Evolutionary conservation across 2,797 vertebrate genomes (phyloP).

Genomic region (Malacoraja senta): DNA sequence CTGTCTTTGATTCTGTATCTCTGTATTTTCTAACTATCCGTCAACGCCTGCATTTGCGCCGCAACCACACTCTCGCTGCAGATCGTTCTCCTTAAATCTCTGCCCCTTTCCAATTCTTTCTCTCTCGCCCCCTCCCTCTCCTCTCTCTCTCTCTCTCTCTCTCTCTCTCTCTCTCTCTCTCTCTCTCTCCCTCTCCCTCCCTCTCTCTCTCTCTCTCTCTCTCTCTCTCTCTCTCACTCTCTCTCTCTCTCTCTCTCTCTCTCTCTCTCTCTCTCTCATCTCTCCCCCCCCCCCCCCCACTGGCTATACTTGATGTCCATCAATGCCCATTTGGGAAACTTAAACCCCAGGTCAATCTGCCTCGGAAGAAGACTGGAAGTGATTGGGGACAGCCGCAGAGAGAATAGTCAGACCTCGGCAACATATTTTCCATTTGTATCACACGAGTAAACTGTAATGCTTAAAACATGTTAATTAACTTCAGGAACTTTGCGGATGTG

Average conservation of each 20-base stretch:
- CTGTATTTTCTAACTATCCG: no score
- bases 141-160: no score
- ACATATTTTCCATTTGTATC: not conserved
- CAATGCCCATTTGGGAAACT: not conserved
- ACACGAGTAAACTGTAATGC: not conserved
- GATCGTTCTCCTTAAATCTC: not conserved
- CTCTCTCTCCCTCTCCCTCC: not conserved
- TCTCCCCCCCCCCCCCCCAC: not conserved
- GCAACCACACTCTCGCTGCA: no score
- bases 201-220: not conserved
- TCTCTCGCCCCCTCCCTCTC: not conserved
- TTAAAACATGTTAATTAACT: not conserved
- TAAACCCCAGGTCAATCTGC: no score
- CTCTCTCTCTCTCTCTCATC: not conserved
- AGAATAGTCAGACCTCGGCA: not conserved
- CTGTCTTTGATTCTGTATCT: not conserved
- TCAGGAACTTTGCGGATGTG: not conserved
- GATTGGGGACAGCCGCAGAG: not conserved
- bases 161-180: not conserved
- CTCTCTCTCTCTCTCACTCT: not conserved
- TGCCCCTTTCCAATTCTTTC: no score
- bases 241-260: no score
- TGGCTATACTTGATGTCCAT: not conserved
- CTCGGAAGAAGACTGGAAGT: not conserved
- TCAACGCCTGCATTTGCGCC: no score